A percentile compares a stretch with the other conserved stretches of the same genome.
phyloP scores from a whole-genome alignment of 2,797 vertebrate genomes.

The Merluccius polli region DNA sequence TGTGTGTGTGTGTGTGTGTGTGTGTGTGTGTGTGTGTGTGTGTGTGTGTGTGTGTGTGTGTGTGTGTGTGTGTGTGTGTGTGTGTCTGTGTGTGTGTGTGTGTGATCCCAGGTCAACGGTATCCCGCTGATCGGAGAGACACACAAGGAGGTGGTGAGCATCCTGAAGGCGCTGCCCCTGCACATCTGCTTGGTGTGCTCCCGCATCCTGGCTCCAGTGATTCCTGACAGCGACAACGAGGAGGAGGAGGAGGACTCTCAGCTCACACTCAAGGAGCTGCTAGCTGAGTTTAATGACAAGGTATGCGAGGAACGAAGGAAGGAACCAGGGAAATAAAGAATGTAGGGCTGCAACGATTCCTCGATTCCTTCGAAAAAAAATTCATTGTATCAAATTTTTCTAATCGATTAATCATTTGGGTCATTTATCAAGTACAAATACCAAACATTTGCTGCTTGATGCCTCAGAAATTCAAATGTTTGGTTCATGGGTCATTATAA shows the following conservation, averaged over 20 bases:
- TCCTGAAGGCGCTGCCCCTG: slow-evolving; percentile 86
- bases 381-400: too few species aligned
- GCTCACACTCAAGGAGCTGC: slow-evolving; percentile 70
- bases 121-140: slow-evolving; percentile 86
- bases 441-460: too few species aligned
- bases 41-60: too few species aligned
- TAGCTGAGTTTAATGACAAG: slow-evolving; percentile 71
- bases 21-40: too few species aligned
- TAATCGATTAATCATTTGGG: too few species aligned
- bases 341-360: not conserved
- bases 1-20: too few species aligned
- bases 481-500: too few species aligned
- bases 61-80: not conserved
- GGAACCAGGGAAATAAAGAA: not conserved
- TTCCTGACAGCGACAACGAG: slow-evolving; percentile 59
- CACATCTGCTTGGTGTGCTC: slow-evolving; percentile 83
- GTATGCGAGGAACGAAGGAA: slow-evolving; percentile 32
- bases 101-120: slow-evolving; percentile 80
- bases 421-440: too few species aligned
- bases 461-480: too few species aligned
- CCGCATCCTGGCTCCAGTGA: slow-evolving; percentile 61
- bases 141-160: slow-evolving; percentile 86
- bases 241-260: slow-evolving; percentile 64
- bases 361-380: not conserved
- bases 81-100: not conserved